Evolutionary conservation across 2,113 vertebrate genomes (phyloP), one percentile per base, ranked within the genome.

Genomic region (Narcine bancroftii): DNA sequence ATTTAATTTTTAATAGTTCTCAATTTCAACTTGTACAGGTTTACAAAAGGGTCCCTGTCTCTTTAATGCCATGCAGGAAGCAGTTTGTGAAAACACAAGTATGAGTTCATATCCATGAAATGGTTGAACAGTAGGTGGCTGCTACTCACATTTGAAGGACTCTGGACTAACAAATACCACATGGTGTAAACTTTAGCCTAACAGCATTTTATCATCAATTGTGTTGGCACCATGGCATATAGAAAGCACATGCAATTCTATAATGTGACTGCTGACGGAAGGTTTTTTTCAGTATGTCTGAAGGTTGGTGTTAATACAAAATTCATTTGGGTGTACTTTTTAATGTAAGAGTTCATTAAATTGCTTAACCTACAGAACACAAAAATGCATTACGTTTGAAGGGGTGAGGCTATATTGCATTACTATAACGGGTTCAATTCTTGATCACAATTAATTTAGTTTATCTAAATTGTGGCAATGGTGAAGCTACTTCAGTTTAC

Each of bases 101-200:
- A 91, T 91, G 63, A 91, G 65, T 91, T 91, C 65, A 69, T 91
- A 26, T 65, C 63, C 89, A 91, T 91, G 89, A 91, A 91, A 69
- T 47, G 89, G 39, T 45, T 91, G 89, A 91, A 91, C 89, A 91
- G 89, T 91, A 91, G 89, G 89, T 91, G 89, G 89, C 63, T 69
- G 42, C 89, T 91, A 33, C 65, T 91, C 89, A 91, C 65, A 91
- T 91, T 91, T 91, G 66, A 91, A 65, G 24, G 39, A 91, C 89
- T 91, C 89, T 91, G 39, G 89, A 91, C 89, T 91, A 91, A 91
- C 89, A 91, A 91, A 91, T 91, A 91, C 66, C 89, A 91, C 65
- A 91, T 69, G 42, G 89, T 66, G 89, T 91, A 91, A 91, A 91
- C 89, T 91, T 91, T 69, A 91, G 89, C 42, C 89, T 42, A 91